A percentile compares a stretch with the other conserved stretches of the same genome.
These are phyloP conservation scores for Rhincodon typus DNA, from an alignment of 2,797 vertebrate species.

Conservation along the genomic window DNA sequence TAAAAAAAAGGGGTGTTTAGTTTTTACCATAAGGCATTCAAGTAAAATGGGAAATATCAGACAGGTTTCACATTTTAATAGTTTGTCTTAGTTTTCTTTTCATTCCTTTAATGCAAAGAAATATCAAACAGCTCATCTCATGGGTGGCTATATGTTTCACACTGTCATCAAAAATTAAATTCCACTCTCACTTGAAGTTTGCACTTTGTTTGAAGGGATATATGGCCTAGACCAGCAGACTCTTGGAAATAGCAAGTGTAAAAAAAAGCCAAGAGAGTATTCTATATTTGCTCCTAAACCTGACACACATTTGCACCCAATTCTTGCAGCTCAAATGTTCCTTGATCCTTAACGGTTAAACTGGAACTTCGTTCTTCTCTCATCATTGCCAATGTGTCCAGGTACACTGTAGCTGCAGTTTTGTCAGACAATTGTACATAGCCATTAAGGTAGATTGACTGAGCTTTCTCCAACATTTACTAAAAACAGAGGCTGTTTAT, in stretches of 20 bases:
- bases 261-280: too few relatives aligned
- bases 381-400: conserved; percentile 40
- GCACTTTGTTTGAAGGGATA: not conserved
- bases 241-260: not conserved
- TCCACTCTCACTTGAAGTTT: too few relatives aligned
- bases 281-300: not conserved
- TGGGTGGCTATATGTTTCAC: not conserved
- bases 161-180: not conserved
- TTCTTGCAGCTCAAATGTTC: not conserved
- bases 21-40: not conserved
- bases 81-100: not conserved
- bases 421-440: too few relatives aligned
- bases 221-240: not conserved
- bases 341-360: not conserved
- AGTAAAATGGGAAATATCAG: not conserved
- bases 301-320: not conserved
- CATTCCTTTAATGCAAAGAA: not conserved
- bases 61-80: not conserved
- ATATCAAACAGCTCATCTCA: not conserved
- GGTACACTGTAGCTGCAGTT: conserved; percentile 45
- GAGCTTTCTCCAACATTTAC: conserved; percentile 51
- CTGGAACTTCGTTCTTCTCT: not conserved
- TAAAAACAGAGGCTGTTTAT: conserved; percentile 56
- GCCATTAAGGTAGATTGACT: conserved; percentile 54
- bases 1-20: not conserved